These are phyloP conservation scores for Pterocles orientalis DNA, from an alignment of 2,113 vertebrate genomes.

Conservation along the genomic window DNA sequence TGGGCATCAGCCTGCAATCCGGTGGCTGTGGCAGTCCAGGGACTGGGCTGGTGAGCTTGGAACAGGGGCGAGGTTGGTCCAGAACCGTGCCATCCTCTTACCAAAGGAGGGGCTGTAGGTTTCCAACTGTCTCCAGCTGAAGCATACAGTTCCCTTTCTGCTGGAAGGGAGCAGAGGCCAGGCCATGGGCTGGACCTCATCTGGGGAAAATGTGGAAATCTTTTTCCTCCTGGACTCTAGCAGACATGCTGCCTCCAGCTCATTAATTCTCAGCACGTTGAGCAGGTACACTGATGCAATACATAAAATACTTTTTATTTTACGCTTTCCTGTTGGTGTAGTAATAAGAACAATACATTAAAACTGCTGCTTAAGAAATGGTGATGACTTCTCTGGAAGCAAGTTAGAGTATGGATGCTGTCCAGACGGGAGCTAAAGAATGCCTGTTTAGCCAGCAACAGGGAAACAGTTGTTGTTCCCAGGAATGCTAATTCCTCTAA, in stretches of 20 bases:
- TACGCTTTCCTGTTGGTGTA: background rate
- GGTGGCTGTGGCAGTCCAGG: accelerated
- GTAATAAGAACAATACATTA: background rate
- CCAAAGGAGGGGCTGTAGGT: background rate
- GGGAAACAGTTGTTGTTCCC: background rate
- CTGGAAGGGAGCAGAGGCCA: background rate
- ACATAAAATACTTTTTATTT: background rate
- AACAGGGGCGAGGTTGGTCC: accelerated
- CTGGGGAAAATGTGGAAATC: accelerated
- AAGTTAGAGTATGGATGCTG: background rate
- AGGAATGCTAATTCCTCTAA: background rate
- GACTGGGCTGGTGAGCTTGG: too few relatives aligned
- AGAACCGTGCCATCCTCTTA: accelerated
- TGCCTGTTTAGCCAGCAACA: background rate
- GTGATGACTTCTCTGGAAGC: background rate
- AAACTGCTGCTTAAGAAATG: background rate
- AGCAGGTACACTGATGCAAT: background rate
- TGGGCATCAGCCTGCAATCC: background rate
- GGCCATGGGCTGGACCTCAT: accelerated
- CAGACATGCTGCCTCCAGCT: background rate
- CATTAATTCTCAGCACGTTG: background rate
- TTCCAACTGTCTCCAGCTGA: background rate
- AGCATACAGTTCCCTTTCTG: accelerated
- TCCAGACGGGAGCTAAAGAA: background rate
- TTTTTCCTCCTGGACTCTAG: background rate